Evolutionary conservation across 1,140 invertebrate genomes (phyloP), one percentile per base, ranked within the genome.

Genomic region (Notospermus geniculatus): DNA sequence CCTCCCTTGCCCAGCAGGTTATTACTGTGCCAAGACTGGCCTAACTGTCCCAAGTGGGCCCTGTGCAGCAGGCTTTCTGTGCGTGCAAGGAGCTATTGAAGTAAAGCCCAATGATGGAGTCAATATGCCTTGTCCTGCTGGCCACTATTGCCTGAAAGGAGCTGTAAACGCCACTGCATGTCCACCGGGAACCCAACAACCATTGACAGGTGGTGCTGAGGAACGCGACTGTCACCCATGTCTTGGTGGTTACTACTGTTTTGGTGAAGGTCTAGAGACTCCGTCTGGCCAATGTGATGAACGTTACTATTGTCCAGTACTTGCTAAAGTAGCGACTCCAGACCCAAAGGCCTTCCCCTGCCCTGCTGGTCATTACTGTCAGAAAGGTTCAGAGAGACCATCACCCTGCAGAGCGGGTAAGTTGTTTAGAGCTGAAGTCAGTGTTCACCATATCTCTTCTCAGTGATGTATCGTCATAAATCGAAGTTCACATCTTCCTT

Each of bases 61-160:
- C 59, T 79, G 77, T 63, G 41, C 27, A 13, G 70, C 72, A 30
- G 77, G 77, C 9, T 79, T 71, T 62, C 64, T 74, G 15, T 78
- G 77, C 66, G 53, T 73, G 23, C 62, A 56, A 1, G 71, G 71
- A 50, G 70, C 74, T 13, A 69, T 69, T 7, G 45, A 56, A 19
- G 56, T 68, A 1, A 66, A 71, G 25, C 73, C 71, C 17, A 70
- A 72, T 58, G 71, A 75, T 63, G 74, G 73, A 39, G 52, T 63
- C 61, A 79, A 79, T 63, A 64, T 57, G 67, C 73, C 70, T 5
- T 79, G 77, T 65, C 76, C 75, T 9, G 65, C 67, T 32, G 77
- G 74, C n/a, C 66, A 73, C 57, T 79, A 77, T 60, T 79, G 77
- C 64, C 29, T 57, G 36, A 60, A 57, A 74, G 74, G 72, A 29